Evolutionary conservation across 1,140 invertebrate genomes (phyloP), one percentile per base, ranked within the genome.

Genomic region (Ephestia elutella): DNA sequence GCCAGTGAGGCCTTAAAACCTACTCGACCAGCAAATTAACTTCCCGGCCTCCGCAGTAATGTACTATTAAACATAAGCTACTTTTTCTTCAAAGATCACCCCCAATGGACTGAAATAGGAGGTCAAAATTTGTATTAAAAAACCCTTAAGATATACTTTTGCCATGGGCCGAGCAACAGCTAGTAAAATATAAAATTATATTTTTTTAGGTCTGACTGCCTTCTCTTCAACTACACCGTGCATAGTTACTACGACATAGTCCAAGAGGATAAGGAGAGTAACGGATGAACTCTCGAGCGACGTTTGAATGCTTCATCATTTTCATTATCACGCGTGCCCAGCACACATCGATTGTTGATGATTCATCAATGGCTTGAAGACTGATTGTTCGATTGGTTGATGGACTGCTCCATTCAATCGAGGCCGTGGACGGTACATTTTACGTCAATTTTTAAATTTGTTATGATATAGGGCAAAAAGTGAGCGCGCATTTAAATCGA

Each of bases 201-300:
- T 25, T 59, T 62, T 90, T 91, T 35, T 84, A 95, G 94, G 80
- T 92, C 95, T 71, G 95, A 97, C 84, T 96, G 96, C 85, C 92
- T 94, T 78, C 87, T 96, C 30, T 96, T 96, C 86, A 93, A 93
- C 74, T 97, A 96, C 71, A 93, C 93, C 56, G 89, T 95, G 55
- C 90, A 92, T 48, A 93, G 92, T 60, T 96, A 95, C 73, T 87
- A 95, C 58, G 91, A 92, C 50, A 90, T 93, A 68, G 92, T 93
- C 18, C 86, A 89, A 70, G 78, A 87, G 54, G 89, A 92, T 58
- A 89, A 89, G 59, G 69, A 78, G 25, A 83, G 60, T 44, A 78
- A 66, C 18, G 79, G 83, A 68, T 86, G 82, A 86, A 63, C 62
- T 49, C 19, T 51, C 25, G 38, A 54, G 21, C 19, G 13, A 59